Evolutionary conservation across 2,888 invertebrate species (phyloP).

Genomic region (Heliconius aoede): DNA sequence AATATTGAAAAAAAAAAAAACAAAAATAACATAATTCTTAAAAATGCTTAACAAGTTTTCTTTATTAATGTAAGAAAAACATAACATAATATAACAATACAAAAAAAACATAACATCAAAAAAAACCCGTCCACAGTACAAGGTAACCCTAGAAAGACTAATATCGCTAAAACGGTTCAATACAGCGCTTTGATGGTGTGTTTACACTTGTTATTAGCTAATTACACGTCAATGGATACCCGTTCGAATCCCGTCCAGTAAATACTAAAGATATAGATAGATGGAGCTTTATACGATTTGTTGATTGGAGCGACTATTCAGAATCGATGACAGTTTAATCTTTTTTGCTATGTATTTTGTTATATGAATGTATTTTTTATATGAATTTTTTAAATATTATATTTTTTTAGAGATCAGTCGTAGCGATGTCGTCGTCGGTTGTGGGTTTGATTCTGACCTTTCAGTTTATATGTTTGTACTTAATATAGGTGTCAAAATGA

Average conservation of each 20-base stretch:
- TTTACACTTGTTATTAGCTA: slow-evolving; percentile 55
- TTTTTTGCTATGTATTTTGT: slow-evolving; percentile 19
- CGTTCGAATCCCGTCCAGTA: slow-evolving; percentile 45
- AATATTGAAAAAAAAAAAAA: too few species aligned
- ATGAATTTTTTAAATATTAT: too few species aligned
- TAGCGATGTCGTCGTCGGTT: too few species aligned
- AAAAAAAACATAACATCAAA: background rate
- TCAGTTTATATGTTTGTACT: too few species aligned
- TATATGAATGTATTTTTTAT: too few species aligned
- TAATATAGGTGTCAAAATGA: too few species aligned
- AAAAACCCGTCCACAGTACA: slow-evolving; percentile 60
- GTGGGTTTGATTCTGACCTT: too few species aligned
- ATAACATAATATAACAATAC: background rate
- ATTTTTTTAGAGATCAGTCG: too few species aligned
- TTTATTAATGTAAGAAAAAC: background rate
- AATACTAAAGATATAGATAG: slow-evolving; percentile 30
- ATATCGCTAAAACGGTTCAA: slow-evolving; percentile 48
- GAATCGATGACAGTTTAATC: slow-evolving; percentile 27
- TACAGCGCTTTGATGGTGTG: slow-evolving; percentile 48
- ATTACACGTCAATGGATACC: slow-evolving; percentile 50
- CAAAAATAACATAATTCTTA: too few species aligned
- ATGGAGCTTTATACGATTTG: slow-evolving; percentile 42
- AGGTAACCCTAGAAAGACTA: slow-evolving; percentile 57
- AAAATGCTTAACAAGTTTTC: too few species aligned
- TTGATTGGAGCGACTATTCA: slow-evolving; percentile 40